A percentile compares a stretch with the other conserved stretches of the same genome.
Evolutionary conservation across 2,888 invertebrate genomes (phyloP).

Genomic region (Polymixis flavicincta): DNA sequence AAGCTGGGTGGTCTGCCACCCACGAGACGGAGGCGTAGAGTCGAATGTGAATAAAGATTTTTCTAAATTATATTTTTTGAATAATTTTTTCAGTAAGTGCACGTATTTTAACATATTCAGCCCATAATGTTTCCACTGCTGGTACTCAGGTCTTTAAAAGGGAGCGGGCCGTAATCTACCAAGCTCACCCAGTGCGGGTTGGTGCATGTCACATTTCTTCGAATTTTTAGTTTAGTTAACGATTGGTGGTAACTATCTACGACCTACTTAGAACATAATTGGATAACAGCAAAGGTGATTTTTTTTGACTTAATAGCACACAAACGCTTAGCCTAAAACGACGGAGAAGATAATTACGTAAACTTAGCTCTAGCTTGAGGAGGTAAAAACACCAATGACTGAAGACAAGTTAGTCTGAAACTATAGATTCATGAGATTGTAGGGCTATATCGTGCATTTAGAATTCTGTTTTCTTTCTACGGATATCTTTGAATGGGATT

Average conservation of each 20-base stretch:
- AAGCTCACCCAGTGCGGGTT: no score
- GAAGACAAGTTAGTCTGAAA: neutral
- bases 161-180: no score
- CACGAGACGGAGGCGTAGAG: conserved; percentile 66
- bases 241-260: no score
- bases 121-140: no score
- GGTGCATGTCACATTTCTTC: no score
- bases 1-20: conserved; percentile 87
- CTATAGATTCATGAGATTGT: neutral
- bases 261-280: neutral
- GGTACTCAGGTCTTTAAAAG: no score
- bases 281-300: neutral
- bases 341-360: neutral
- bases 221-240: no score
- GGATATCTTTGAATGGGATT: neutral
- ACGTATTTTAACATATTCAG: no score
- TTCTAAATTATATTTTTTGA: conserved; percentile 1
- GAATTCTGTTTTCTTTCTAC: neutral
- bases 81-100: no score
- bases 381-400: neutral
- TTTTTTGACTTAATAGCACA: no score
- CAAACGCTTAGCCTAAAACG: neutral
- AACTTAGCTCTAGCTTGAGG: neutral
- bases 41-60: conserved; percentile 38
- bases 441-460: neutral